Percentiles rank a stretch among this genome's conserved stretches.
Conservation (phyloP, 2,797 vertebrate species). For the Sylvia borin region DNA sequence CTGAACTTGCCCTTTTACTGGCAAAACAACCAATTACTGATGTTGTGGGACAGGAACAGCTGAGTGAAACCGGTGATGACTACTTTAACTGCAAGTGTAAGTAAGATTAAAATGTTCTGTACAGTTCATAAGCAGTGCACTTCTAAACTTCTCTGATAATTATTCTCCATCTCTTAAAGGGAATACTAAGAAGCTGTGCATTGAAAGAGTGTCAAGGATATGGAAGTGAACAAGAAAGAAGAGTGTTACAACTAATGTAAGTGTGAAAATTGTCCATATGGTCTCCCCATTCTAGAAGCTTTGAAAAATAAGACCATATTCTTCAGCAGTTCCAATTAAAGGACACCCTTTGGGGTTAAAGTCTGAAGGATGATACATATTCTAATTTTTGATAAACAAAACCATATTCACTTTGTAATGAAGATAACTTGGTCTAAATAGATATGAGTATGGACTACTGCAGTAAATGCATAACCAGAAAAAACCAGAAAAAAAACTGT, state of each 20-base stretch:
- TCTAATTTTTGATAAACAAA: neutral
- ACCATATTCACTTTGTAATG: neutral
- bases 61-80: neutral
- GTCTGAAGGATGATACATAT: neutral
- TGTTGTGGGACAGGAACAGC: neutral
- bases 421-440: neutral
- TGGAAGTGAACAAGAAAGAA: constrained; percentile 32
- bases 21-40: neutral
- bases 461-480: neutral
- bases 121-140: neutral
- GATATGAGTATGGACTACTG: neutral
- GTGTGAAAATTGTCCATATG: constrained; percentile 49
- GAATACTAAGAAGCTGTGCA: neutral
- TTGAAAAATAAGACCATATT: neutral
- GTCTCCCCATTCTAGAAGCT: neutral
- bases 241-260: constrained; percentile 22
- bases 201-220: constrained; percentile 3
- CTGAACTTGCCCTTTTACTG: neutral
- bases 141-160: neutral
- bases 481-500: neutral
- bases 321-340: constrained; percentile 11
- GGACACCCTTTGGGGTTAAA: neutral
- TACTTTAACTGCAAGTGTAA: neutral
- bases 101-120: neutral
- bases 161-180: neutral